These are phyloP conservation scores for Urosaurus nigricauda DNA, from an alignment of 2,797 vertebrate genomes.

Conservation along the genomic window DNA sequence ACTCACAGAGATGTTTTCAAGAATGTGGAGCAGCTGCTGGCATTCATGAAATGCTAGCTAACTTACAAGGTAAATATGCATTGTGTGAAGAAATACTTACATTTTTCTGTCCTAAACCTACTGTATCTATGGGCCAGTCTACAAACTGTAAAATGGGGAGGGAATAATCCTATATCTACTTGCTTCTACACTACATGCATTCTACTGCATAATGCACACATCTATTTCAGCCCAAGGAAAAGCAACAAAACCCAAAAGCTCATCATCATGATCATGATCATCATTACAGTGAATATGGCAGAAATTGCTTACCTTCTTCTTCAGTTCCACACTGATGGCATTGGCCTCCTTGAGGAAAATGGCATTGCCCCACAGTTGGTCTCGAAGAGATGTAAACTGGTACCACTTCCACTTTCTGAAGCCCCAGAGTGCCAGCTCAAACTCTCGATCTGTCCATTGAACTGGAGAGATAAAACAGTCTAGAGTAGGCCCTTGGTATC, in stretches of 20 bases:
- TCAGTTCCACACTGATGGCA: conserved; percentile 96
- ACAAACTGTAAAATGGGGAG: background rate
- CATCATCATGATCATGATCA: background rate
- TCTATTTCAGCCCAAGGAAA: background rate
- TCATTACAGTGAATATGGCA: background rate
- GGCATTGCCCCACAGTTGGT: conserved; percentile 96
- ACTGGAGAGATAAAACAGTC: conserved; percentile 77
- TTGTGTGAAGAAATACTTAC: background rate
- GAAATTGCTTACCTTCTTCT: conserved; percentile 90
- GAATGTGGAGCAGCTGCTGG: background rate
- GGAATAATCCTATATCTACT: background rate
- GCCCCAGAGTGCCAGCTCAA: conserved; percentile 92
- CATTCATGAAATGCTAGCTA: background rate
- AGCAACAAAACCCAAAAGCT: too few species aligned
- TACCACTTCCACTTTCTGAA: conserved; percentile 97
- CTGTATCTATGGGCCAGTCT: background rate
- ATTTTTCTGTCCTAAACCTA: background rate
- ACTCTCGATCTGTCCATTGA: conserved; percentile 93
- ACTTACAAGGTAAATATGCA: background rate
- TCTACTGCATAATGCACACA: background rate
- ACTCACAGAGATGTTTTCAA: background rate
- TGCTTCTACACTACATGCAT: background rate
- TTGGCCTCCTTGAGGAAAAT: conserved; percentile 99
- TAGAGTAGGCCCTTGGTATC: too few species aligned
- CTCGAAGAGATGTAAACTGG: conserved; percentile 97